phyloP scores from a whole-genome alignment of 2,113 vertebrate genomes.

The Malurus elegans region DNA sequence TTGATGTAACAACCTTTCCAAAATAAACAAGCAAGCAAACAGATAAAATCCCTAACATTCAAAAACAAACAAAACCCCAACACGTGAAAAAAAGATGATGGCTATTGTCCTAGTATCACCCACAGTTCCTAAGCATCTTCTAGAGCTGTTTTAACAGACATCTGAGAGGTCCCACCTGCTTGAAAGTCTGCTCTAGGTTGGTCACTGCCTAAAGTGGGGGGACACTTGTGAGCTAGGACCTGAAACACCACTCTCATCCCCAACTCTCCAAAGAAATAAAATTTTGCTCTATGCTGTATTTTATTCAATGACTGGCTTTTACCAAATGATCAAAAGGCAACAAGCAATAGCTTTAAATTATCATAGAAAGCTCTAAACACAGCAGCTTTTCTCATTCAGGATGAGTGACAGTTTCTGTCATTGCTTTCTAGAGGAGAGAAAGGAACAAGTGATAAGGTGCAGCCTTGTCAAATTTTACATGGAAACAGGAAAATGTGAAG shows the following conservation, averaged over 20 bases:
- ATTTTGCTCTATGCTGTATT: background rate
- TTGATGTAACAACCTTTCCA: background rate
- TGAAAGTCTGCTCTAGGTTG: background rate
- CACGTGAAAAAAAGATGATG: background rate
- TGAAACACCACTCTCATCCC: background rate
- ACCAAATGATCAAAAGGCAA: background rate
- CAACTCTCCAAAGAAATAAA: background rate
- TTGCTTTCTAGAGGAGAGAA: background rate
- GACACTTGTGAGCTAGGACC: background rate
- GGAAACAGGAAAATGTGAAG: background rate
- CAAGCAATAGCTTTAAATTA: background rate
- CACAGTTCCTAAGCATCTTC: background rate
- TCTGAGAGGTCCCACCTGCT: background rate
- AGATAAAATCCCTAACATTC: background rate
- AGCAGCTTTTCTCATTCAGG: background rate
- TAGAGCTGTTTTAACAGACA: background rate
- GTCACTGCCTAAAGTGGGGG: background rate
- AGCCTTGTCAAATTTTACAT: background rate
- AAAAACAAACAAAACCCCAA: background rate
- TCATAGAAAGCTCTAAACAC: background rate
- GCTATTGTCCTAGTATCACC: background rate
- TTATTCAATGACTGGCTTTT: background rate
- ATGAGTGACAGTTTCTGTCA: constrained; percentile 16
- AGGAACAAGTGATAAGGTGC: background rate
- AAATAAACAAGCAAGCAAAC: background rate